phyloP scores from a whole-genome alignment of 1,140 invertebrate species.

The Andrena cerasifolii region DNA sequence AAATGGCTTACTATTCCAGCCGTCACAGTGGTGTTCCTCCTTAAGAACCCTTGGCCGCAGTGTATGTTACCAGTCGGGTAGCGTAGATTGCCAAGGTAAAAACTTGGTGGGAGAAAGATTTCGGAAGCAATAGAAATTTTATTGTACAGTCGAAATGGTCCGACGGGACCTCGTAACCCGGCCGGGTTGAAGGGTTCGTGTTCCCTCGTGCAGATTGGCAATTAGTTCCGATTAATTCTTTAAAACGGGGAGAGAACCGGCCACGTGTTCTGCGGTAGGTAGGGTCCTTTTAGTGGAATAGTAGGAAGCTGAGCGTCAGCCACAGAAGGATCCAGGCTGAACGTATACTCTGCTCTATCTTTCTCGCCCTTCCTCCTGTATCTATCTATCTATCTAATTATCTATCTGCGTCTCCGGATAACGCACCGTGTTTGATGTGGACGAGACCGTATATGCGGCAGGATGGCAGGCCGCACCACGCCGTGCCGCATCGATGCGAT shows the following conservation, averaged over 20 bases:
- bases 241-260: slow-evolving; percentile 67
- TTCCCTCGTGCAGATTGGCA: slow-evolving; percentile 53
- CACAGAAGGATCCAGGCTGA: slow-evolving; percentile 49
- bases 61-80: no score
- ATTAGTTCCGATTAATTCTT: slow-evolving; percentile 76
- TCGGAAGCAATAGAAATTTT: not conserved
- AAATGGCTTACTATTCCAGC: no score
- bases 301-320: slow-evolving; percentile 66
- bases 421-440: no score
- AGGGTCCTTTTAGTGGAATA: slow-evolving; percentile 62
- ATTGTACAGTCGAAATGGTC: not conserved
- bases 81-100: not conserved
- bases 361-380: not conserved
- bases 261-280: slow-evolving; percentile 74
- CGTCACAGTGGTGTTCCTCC: no score
- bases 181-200: slow-evolving; percentile 1
- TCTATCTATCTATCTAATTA: not conserved
- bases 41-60: no score
- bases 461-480: no score
- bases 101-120: not conserved
- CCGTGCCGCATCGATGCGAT: no score
- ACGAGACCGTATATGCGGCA: no score
- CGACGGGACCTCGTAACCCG: slow-evolving; percentile 7
- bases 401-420: no score
- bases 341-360: not conserved